A percentile compares a stretch with the other conserved stretches of the same genome.
Evolutionary conservation across 2,888 invertebrate species (phyloP).

Genomic region (Villa cingulata): DNA sequence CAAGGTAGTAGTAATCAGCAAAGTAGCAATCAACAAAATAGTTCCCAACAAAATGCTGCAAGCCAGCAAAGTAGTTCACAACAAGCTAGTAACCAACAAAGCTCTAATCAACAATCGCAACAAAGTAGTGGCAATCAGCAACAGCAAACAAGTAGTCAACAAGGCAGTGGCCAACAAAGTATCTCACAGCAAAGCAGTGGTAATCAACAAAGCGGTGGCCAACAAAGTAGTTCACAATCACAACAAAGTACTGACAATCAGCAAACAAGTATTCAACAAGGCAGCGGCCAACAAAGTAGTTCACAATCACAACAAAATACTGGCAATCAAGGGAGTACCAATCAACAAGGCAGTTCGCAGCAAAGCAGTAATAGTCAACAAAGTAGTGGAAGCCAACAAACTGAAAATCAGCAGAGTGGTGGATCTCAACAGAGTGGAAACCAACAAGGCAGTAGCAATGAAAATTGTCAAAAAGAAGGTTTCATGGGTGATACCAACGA

Average conservation of each 20-base stretch:
- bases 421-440: not conserved
- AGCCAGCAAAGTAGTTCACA: not conserved
- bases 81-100: not conserved
- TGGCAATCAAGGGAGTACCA: not conserved
- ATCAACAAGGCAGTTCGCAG: not conserved
- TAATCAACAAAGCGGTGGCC: too few relatives aligned
- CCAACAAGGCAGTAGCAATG: not conserved
- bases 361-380: slow-evolving; percentile 7
- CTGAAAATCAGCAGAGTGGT: not conserved
- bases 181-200: too few relatives aligned
- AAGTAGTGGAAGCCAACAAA: not conserved
- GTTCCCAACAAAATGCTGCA: not conserved
- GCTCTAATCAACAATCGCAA: not conserved
- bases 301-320: not conserved
- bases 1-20: not conserved
- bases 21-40: not conserved
- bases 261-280: not conserved
- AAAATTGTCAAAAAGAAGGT: slow-evolving; percentile 30
- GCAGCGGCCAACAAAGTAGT: not conserved
- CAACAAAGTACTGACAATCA: not conserved
- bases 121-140: not conserved
- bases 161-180: not conserved
- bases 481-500: slow-evolving; percentile 37
- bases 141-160: not conserved
- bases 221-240: not conserved